Base-by-base conservation (phyloP, 2,113 vertebrate genomes). In the Garra rufa region DNA sequence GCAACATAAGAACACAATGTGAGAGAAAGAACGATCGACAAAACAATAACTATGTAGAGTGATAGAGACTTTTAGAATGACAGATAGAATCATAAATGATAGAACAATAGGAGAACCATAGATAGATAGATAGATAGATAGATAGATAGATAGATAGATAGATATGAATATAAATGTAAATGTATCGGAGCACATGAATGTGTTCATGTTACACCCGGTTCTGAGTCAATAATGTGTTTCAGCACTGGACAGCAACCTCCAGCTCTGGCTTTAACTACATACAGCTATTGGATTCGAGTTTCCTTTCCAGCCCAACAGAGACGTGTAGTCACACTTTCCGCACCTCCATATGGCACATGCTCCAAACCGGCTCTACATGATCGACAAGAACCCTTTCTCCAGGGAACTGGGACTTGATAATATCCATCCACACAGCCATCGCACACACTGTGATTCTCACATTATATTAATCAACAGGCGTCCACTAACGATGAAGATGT, bases 241-340 rank as follows among this genome's bases (percentile, higher is more conserved):
- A 82, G 84, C 71, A 76, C 71, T 57, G 84, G 78, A 85, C 84
- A 85, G 78, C 78, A 34, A 50, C 77, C 55, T 78, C 52, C 6
- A 59, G 52, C 21, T 17, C 30, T n/a, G 34, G 38, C 38, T 24
- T 17, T 44, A 59, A 41, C 21, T 15, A 80, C 77, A 65, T 3
- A 7, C 0, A 80, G 17, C 30, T 10, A 46, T 7, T 11, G 48
- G 19, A 78, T 24, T 14, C 4, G 17, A n/a, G 38, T 59, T 43
- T 78, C 21, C n/a, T 75, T 43, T 43, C 14, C 76, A 44, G 11
- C 21, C 3, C 7, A 44, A 61, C 76, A 61, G 59, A 63, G 24
- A 44, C 3, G 15, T 65, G 38, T 19, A 38, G 76, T 79, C 76
- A 43, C 78, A 67, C 43, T 26, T 67, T 34, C 34, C 1, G 14